Evolutionary conservation across 37 sponge, comb jelly and placozoan genomes (phyloP).

Genomic region (Cliona cf. orientalis): DNA sequence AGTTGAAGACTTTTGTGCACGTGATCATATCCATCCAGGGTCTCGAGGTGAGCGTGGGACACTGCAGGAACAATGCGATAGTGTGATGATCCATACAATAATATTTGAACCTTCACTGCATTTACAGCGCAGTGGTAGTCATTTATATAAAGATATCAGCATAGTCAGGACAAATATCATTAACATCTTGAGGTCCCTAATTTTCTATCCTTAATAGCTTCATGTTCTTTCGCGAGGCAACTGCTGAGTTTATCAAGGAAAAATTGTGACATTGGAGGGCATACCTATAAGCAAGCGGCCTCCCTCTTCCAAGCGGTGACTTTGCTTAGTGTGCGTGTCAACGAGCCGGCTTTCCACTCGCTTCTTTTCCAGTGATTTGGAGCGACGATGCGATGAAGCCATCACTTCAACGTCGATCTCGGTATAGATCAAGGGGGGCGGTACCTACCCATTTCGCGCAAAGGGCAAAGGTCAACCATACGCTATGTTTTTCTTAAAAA

Average conservation of each 20-base stretch:
- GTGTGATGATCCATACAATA: neutral
- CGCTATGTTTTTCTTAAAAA: neutral
- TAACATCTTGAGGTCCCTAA: neutral
- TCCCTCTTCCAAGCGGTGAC: neutral
- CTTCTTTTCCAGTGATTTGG: too few relatives aligned
- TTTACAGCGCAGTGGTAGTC: neutral
- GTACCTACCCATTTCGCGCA: too few relatives aligned
- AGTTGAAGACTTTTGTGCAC: neutral
- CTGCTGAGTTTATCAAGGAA: too few relatives aligned
- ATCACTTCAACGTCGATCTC: too few relatives aligned
- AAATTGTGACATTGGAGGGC: too few relatives aligned
- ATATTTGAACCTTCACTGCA: neutral
- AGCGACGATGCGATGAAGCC: too few relatives aligned
- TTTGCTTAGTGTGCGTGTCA: constrained; percentile 7
- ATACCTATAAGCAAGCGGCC: neutral
- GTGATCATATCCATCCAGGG: neutral
- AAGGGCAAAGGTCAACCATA: too few relatives aligned
- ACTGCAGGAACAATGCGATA: neutral
- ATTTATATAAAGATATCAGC: neutral
- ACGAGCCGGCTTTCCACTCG: neutral
- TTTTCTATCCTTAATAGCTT: too few relatives aligned
- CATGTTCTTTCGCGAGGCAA: too few relatives aligned
- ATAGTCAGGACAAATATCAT: neutral
- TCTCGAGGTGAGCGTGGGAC: constrained; percentile 17
- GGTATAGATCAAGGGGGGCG: too few relatives aligned